These are phyloP conservation scores for Phyto melanocephala DNA, from an alignment of 2,888 invertebrate species.

Conservation along the genomic window DNA sequence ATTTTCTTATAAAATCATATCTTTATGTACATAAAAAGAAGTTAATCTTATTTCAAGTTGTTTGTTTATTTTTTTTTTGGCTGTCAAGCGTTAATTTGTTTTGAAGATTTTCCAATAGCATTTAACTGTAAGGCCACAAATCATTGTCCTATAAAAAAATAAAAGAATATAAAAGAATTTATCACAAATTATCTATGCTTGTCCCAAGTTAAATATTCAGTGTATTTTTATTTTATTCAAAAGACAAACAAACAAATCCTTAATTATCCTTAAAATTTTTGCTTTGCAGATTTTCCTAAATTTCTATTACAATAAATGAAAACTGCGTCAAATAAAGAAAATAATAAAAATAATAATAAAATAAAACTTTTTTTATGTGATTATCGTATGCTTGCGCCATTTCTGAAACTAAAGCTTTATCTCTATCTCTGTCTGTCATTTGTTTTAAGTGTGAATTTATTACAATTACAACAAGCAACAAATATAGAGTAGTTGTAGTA, in stretches of 20 bases:
- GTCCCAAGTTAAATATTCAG: not conserved
- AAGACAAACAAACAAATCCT: constrained; percentile 15
- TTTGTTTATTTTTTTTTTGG: no score
- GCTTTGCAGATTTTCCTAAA: not conserved
- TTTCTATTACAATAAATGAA: not conserved
- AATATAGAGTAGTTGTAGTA: not conserved
- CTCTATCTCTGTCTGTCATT: constrained; percentile 19
- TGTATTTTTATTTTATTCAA: not conserved
- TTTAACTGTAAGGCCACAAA: not conserved
- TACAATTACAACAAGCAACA: not conserved
- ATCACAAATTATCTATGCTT: constrained; percentile 11
- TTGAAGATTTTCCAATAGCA: no score
- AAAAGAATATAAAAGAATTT: not conserved
- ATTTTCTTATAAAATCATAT: no score
- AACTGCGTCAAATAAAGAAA: constrained; percentile 16
- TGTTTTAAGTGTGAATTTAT: not conserved
- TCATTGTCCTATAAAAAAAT: constrained; percentile 19
- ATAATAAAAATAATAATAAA: not conserved
- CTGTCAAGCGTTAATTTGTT: no score
- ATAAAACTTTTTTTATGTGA: constrained; percentile 1
- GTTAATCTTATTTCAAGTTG: not conserved
- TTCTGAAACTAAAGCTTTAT: not conserved
- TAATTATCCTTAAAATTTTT: constrained; percentile 42
- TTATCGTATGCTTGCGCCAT: constrained; percentile 11
- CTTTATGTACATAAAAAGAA: no score